Evolutionary conservation across 2,113 vertebrate genomes (phyloP), one percentile per base, ranked within the genome.

Genomic region (Callipepla californica): DNA sequence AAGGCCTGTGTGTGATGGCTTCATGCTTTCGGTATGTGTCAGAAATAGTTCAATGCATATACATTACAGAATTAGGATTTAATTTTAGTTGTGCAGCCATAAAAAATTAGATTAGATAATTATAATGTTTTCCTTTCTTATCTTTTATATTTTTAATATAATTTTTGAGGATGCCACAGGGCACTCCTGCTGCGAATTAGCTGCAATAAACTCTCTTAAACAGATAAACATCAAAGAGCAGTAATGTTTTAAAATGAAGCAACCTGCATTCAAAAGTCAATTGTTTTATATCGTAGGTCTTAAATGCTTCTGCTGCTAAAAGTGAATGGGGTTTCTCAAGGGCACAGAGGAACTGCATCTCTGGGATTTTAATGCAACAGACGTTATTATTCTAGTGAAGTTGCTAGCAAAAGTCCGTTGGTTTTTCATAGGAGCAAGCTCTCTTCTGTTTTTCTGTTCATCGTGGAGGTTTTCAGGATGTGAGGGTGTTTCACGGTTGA

Each of bases 21-120:
- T 96, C 90, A 93, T 94, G 73, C 69, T 92, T 92, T 91, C 91
- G 94, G 73, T 94, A 92, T 95, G 91, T 96, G 89, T 89, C 92
- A 94, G 87, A 78, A 95, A 92, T 69, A 80, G 84, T 96, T 95
- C 93, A 94, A 70, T 95, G 87, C 94, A 94, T 94, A 92, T 91
- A 96, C 93, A 88, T 96, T 93, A 85, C 55, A 5, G 91, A 96
- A 92, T 90, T 95, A 92, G 91, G 89, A 19, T 92, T 85, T 89
- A 92, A 93, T 93, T 95, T 94, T 95, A 93, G 89, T 95, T 93
- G 72, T 92, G 82, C 81, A 91, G 91, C 93, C 96, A 91, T 96
- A 94, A 90, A 93, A 95, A 95, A 97, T 95, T 95, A 95, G 83
- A 93, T 97, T 96, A 95, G 95, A 77, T 95, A 95, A 95, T 95